These are phyloP conservation scores for Eurosta solidaginis DNA, from an alignment of 1,140 invertebrate genomes.

Conservation along the genomic window DNA sequence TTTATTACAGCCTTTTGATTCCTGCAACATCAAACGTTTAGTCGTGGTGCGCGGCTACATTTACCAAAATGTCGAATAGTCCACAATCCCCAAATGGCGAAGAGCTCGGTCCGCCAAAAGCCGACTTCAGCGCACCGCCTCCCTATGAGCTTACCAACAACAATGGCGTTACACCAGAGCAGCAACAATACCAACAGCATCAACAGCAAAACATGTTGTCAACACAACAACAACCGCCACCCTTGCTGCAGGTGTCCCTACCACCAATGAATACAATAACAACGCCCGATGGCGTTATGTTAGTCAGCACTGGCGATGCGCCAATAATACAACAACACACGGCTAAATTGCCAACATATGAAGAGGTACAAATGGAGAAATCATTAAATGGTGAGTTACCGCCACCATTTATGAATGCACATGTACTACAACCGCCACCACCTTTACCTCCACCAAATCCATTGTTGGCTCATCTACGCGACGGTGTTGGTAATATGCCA, in stretches of 20 bases:
- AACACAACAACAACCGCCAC: conserved; percentile 37
- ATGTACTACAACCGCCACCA: conserved; percentile 23
- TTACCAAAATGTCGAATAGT: conserved; percentile 47
- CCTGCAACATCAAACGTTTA: not conserved
- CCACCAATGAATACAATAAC: not conserved
- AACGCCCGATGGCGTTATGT: not conserved
- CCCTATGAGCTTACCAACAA: conserved; percentile 66
- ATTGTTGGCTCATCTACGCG: conserved; percentile 52
- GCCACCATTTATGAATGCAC: conserved; percentile 49
- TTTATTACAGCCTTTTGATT: conserved; percentile 3
- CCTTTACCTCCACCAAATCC: conserved; percentile 49
- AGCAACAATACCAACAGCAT: conserved; percentile 37
- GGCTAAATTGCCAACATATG: conserved; percentile 85
- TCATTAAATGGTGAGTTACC: conserved; percentile 72
- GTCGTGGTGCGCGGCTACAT: not conserved
- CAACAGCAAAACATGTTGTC: conserved; percentile 28
- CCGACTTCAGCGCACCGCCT: conserved; percentile 82
- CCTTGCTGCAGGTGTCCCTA: conserved; percentile 37
- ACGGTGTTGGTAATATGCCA: conserved; percentile 42
- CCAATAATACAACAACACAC: conserved; percentile 64
- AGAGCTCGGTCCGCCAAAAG: conserved; percentile 73
- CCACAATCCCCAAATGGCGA: conserved; percentile 35
- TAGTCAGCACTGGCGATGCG: conserved; percentile 59
- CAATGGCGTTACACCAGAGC: conserved; percentile 36
- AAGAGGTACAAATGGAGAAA: conserved; percentile 87